Conservation (phyloP, 2,113 vertebrate species). For the Hippocampus abdominalis region DNA sequence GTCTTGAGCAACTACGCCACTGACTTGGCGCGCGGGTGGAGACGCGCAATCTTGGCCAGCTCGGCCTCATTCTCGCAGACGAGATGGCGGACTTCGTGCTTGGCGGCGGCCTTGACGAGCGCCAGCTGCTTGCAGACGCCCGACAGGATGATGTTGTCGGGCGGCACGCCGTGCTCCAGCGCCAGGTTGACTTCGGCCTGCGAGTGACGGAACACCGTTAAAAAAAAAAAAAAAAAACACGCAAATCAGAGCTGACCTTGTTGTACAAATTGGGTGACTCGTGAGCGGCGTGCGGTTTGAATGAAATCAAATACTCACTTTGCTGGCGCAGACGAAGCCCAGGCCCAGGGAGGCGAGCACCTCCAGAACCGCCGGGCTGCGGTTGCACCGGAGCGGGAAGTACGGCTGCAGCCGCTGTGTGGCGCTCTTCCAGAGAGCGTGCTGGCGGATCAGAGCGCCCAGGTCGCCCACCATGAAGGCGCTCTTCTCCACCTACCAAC, state of each 20-base stretch:
- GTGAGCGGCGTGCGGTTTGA: constrained; percentile 38
- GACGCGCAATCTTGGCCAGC: constrained; percentile 90
- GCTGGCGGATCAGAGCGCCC: constrained; percentile 88
- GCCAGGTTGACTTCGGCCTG: constrained; percentile 89
- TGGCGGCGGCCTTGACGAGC: constrained; percentile 90
- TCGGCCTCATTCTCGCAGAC: constrained; percentile 90
- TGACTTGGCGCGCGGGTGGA: constrained; percentile 89
- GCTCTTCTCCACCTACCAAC: constrained; percentile 83
- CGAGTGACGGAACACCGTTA: neutral
- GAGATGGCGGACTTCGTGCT: constrained; percentile 85
- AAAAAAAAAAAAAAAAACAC: too few species aligned
- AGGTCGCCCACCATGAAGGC: constrained; percentile 95
- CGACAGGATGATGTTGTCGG: constrained; percentile 89
- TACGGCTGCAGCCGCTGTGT: constrained; percentile 87
- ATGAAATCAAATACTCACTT: constrained; percentile 73
- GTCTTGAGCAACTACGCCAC: constrained; percentile 37
- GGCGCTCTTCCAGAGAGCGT: constrained; percentile 84
- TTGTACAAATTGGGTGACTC: constrained; percentile 26
- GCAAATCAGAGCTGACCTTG: constrained; percentile 2
- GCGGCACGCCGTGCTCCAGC: constrained; percentile 84
- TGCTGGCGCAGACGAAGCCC: constrained; percentile 92
- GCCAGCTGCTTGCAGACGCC: constrained; percentile 94
- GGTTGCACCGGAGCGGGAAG: constrained; percentile 90
- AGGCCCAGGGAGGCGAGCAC: constrained; percentile 87
- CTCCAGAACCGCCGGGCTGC: constrained; percentile 86